Conservation (phyloP, 2,113 vertebrate species). For the Chaenocephalus aceratus region DNA sequence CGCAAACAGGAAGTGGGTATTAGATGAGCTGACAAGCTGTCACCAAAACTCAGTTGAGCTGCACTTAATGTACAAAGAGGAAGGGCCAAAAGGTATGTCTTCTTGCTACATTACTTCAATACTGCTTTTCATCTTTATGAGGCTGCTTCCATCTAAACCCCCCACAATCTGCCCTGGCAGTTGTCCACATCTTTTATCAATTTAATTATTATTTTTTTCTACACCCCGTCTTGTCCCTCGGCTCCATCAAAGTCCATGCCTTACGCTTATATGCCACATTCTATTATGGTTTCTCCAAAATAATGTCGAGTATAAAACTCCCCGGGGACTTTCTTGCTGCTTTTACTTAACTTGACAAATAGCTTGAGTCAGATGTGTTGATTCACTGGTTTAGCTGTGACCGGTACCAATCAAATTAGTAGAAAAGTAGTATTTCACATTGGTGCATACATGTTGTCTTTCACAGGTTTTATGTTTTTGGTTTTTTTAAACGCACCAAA, state of each 20-base stretch:
- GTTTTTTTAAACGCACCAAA: neutral
- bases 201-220: neutral
- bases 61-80: conserved; percentile 39
- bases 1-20: conserved; percentile 49
- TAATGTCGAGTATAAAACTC: conserved; percentile 54
- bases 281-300: conserved; percentile 59
- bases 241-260: conserved; percentile 51
- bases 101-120: conserved; percentile 44
- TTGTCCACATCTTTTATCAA: conserved; percentile 44
- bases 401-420: conserved; percentile 26
- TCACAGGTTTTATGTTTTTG: neutral
- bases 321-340: conserved; percentile 48
- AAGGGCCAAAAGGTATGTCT: conserved; percentile 45
- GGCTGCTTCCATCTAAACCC: conserved; percentile 18
- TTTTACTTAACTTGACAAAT: conserved; percentile 65
- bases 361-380: conserved; percentile 58
- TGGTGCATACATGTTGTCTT: neutral
- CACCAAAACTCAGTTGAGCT: conserved; percentile 41
- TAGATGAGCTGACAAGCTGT: conserved; percentile 54
- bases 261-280: conserved; percentile 58
- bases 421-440: conserved; percentile 23
- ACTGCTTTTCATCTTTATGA: conserved; percentile 42
- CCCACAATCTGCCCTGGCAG: conserved; percentile 33
- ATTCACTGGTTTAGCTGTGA: conserved; percentile 36
- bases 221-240: conserved; percentile 29